Percentiles rank a stretch among this genome's conserved stretches.
Conservation (phyloP, 1,140 invertebrate genomes). For the Cydia splendana region DNA sequence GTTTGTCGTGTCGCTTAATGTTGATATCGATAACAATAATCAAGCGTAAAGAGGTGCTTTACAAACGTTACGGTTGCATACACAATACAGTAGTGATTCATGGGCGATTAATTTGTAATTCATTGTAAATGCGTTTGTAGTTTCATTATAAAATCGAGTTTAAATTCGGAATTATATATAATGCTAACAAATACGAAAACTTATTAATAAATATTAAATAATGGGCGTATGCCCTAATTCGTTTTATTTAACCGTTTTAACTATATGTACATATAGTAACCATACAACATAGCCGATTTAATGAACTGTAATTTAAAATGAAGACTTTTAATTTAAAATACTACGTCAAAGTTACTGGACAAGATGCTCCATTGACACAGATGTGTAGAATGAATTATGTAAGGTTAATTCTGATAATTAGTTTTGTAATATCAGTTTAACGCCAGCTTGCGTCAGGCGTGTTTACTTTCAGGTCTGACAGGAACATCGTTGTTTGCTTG, state of each 20-base stretch:
- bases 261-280: no score
- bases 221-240: no score
- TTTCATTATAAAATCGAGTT: background rate
- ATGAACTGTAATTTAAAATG: background rate
- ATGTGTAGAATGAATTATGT: conserved; percentile 54
- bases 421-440: conserved; percentile 41
- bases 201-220: no score
- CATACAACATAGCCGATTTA: background rate
- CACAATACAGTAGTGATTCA: conserved; percentile 40
- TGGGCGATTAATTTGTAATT: background rate
- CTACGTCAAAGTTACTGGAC: conserved; percentile 23
- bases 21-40: conserved; percentile 15
- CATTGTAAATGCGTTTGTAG: background rate
- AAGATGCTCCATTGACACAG: conserved; percentile 64
- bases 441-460: conserved; percentile 37
- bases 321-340: background rate
- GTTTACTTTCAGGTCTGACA: background rate
- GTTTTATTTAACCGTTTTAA: no score
- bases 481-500: background rate
- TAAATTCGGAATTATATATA: no score
- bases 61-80: conserved; percentile 40
- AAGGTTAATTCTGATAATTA: conserved; percentile 49
- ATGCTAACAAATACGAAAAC: no score
- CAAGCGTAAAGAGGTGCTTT: conserved; percentile 27
- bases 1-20: background rate